Conservation (phyloP, 2,797 vertebrate genomes). For the Mastacembelus armatus region DNA sequence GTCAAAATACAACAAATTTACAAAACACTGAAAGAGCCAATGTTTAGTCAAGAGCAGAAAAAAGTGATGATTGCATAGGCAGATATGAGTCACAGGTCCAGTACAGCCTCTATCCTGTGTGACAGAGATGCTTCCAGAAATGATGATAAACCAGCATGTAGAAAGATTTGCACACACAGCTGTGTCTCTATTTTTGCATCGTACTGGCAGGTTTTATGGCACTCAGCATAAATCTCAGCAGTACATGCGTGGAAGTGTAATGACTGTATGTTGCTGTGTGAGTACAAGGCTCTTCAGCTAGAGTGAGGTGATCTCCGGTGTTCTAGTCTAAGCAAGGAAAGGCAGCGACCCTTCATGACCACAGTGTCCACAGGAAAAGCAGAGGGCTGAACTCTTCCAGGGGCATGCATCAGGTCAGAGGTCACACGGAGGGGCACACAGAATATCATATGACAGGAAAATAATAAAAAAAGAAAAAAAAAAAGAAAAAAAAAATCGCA, state of each 20-base stretch:
- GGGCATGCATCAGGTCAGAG: conserved; percentile 24
- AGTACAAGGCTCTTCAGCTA: conserved; percentile 51
- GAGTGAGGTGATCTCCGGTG: conserved; percentile 39
- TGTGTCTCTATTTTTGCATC: conserved; percentile 12
- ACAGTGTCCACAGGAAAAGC: conserved; percentile 52
- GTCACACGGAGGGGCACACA: conserved; percentile 24
- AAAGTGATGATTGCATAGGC: not conserved
- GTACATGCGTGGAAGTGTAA: not conserved
- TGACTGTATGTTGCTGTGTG: conserved; percentile 3
- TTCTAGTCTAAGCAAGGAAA: conserved; percentile 59
- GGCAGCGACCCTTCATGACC: conserved; percentile 39
- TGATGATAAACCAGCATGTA: conserved; percentile 12
- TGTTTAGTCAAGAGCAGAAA: not conserved
- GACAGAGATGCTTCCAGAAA: conserved; percentile 20
- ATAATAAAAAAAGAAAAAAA: not conserved
- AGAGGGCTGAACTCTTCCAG: conserved; percentile 16
- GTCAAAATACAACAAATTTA: accelerated
- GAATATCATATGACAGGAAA: conserved; percentile 18
- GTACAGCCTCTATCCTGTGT: conserved; percentile 3
- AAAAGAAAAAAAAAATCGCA: too few species aligned
- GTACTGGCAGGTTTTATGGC: not conserved
- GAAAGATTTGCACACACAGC: conserved; percentile 20
- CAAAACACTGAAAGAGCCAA: too few species aligned
- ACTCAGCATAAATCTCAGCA: conserved; percentile 23
- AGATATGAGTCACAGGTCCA: conserved; percentile 22